Conservation (phyloP, 1,140 invertebrate genomes). For the Thalassaphorura encarpata region DNA sequence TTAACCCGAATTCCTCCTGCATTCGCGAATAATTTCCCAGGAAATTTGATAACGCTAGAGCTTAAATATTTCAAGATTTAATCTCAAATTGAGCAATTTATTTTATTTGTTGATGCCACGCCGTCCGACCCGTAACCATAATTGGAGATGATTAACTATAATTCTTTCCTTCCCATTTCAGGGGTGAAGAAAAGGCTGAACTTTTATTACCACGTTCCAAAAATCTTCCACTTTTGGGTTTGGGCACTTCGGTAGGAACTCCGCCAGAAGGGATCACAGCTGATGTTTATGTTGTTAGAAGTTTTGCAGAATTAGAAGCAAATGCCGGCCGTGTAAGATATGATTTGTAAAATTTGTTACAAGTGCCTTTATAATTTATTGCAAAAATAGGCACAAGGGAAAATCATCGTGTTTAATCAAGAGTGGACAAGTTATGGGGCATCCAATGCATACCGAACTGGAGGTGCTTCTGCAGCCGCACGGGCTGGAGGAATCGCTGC, state of each 20-base stretch:
- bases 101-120: too few relatives aligned
- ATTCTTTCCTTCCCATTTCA: neutral
- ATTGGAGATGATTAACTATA: too few relatives aligned
- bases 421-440: constrained; percentile 28
- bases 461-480: constrained; percentile 36
- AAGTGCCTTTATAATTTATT: neutral
- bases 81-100: too few relatives aligned
- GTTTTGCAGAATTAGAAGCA: constrained; percentile 38
- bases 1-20: too few relatives aligned
- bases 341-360: neutral
- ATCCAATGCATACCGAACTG: constrained; percentile 38
- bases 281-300: constrained; percentile 39
- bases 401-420: constrained; percentile 17
- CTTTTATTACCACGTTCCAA: constrained; percentile 37
- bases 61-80: too few relatives aligned
- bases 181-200: constrained; percentile 37
- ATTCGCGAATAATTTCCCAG: too few relatives aligned
- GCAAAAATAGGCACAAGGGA: neutral
- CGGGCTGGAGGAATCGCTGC: constrained; percentile 41
- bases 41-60: too few relatives aligned
- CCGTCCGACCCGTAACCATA: too few relatives aligned
- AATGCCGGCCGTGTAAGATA: constrained; percentile 27
- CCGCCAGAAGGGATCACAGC: constrained; percentile 35
- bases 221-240: constrained; percentile 37
- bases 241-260: constrained; percentile 40